Conservation (phyloP, 2,113 vertebrate species). For the Dicerorhinus sumatrensis region DNA sequence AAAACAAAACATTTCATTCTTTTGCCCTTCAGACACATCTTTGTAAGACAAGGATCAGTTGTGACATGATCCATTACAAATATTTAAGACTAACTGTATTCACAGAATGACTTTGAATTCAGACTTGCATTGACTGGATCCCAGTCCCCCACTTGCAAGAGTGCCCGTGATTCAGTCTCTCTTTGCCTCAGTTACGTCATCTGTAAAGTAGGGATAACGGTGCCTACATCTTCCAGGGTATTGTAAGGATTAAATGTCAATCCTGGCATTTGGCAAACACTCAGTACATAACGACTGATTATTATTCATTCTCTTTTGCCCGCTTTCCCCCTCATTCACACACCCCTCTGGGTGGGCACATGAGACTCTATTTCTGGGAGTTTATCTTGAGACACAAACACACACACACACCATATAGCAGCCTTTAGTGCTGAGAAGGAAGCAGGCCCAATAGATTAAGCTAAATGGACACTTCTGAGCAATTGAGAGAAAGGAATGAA, state of each 20-base stretch:
- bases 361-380: neutral
- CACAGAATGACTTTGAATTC: neutral
- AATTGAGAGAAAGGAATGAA: neutral
- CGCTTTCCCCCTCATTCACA: neutral
- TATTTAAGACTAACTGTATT: conserved; percentile 41
- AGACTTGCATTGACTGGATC: neutral
- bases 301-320: neutral
- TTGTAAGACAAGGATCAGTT: conserved; percentile 15
- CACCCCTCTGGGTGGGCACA: neutral
- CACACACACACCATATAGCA: neutral
- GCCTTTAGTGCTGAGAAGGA: neutral
- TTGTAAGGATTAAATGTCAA: conserved; percentile 42
- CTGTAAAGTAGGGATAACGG: conserved; percentile 25
- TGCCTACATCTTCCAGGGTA: neutral
- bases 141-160: neutral
- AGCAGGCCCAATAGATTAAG: neutral
- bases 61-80: neutral
- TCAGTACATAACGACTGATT: neutral
- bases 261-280: conserved; percentile 26
- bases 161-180: neutral
- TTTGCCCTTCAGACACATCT: conserved; percentile 4
- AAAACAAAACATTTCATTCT: conserved; percentile 45
- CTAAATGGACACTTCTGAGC: neutral
- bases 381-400: neutral
- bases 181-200: neutral